Evolutionary conservation across 2,888 invertebrate species (phyloP).

Genomic region (Drosophila mettleri): DNA sequence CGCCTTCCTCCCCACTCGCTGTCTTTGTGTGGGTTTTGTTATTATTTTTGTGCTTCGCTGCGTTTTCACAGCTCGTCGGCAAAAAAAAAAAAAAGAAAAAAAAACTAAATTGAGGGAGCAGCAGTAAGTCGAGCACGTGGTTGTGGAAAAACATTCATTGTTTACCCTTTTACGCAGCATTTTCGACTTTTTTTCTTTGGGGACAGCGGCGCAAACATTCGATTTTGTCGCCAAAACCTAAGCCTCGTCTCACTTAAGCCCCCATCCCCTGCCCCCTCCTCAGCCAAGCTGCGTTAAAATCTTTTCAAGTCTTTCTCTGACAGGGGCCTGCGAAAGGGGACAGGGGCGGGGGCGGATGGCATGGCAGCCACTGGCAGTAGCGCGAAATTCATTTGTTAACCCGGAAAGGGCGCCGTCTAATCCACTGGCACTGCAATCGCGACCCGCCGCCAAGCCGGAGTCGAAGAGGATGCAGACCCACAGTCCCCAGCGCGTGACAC

Average conservation of each 20-base stretch:
- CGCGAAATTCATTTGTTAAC: conserved; percentile 79
- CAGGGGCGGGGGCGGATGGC: neutral
- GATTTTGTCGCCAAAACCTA: conserved; percentile 46
- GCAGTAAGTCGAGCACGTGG: conserved; percentile 32
- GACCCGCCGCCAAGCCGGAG: conserved; percentile 53
- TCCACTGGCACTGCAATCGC: conserved; percentile 71
- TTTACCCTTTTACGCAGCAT: conserved; percentile 70
- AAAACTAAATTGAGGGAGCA: neutral
- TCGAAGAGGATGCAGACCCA: conserved; percentile 57
- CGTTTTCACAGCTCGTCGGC: conserved; percentile 68
- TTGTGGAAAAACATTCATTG: conserved; percentile 56
- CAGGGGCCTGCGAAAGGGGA: neutral
- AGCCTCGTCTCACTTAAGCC: conserved; percentile 26
- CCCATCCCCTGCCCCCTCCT: conserved; percentile 1
- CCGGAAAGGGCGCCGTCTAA: conserved; percentile 70
- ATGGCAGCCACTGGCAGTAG: conserved; percentile 22
- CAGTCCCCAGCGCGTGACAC: conserved; percentile 68
- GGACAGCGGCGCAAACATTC: conserved; percentile 34
- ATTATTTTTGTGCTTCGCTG: conserved; percentile 78
- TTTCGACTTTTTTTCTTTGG: conserved; percentile 3
- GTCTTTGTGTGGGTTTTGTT: conserved; percentile 53
- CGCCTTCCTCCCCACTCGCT: neutral
- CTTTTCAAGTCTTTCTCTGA: conserved; percentile 56
- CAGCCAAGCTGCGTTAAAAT: conserved; percentile 56
- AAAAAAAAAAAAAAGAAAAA: neutral